These are phyloP conservation scores for Hystrix brachyura DNA, from an alignment of 2,113 vertebrate genomes.

Conservation along the genomic window DNA sequence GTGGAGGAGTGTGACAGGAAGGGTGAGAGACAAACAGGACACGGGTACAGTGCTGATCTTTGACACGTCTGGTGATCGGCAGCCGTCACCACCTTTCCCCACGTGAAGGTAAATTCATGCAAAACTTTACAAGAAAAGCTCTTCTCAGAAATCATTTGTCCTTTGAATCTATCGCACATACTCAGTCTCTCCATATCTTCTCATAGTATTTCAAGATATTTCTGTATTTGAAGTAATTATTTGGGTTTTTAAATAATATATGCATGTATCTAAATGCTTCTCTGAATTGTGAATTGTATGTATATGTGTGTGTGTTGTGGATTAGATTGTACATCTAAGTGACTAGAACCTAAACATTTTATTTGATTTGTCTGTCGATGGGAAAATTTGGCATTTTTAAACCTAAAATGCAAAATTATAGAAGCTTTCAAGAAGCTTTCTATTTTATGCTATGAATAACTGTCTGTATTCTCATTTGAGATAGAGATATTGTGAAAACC, in stretches of 20 bases:
- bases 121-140: slow-evolving; percentile 14
- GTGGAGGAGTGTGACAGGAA: neutral
- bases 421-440: neutral
- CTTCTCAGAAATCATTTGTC: neutral
- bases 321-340: neutral
- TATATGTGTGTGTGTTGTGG: neutral
- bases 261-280: neutral
- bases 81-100: neutral
- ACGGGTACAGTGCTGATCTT: neutral
- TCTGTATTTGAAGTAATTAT: slow-evolving; percentile 57
- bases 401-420: neutral
- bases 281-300: slow-evolving; percentile 2
- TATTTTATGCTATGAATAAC: neutral
- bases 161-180: neutral
- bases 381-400: neutral
- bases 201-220: neutral
- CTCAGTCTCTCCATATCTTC: neutral
- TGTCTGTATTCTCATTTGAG: neutral
- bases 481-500: neutral
- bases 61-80: neutral
- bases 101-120: neutral
- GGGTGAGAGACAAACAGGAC: neutral
- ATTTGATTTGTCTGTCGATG: slow-evolving; percentile 39
- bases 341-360: slow-evolving; percentile 36
- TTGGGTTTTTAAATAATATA: neutral